Base-by-base conservation (phyloP, 2,888 invertebrate species). In the Stenichneumon culpator region DNA sequence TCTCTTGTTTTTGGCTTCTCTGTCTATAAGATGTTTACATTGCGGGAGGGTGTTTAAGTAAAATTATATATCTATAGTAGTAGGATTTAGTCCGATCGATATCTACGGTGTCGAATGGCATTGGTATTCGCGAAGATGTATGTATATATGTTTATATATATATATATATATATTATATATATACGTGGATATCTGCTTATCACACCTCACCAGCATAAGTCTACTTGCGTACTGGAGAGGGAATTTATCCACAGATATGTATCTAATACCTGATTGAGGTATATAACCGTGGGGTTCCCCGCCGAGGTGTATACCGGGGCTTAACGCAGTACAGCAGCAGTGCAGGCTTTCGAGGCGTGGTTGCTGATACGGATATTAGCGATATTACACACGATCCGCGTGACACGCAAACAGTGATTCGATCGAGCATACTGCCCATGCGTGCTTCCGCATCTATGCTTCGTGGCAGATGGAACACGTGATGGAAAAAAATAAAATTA, bases 191-290 rank as follows among this genome's bases (percentile, higher is more conserved):
- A 69, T 70, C 69, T 70, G 81, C 70, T 82, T 85, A 82, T 79
- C 75, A 79, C 79, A 74, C 60, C 82, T 79, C 79, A n/a, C 67
- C 32, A 36, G 82, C 52, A 65, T 77, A 85, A 82, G 75, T 77
- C 79, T 74, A 67, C 77, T 77, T 72, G 73, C 81, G 77, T 60
- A 60, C 68, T 69, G 67, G 70, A 65, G 67, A 44, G 39, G 75
- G 77, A 72, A 85, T 82, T 85, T 85, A 85, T 85, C 82, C 85
- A 68, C 82, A 79, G 85, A 82, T 85, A 85, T 80, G 77, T 85
- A 85, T 85, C 85, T 79, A 85, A 85, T 82, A 75, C 79, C 77
- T 79, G 85, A 85, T 85, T 80, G 82, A 79, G 85, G 79, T 82
- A 39, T 77, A 79, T 36, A 69, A 83, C 73, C 78, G 28, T 32